Base-by-base conservation (phyloP, 2,797 vertebrate species). In the Cirrhinus mrigala region DNA sequence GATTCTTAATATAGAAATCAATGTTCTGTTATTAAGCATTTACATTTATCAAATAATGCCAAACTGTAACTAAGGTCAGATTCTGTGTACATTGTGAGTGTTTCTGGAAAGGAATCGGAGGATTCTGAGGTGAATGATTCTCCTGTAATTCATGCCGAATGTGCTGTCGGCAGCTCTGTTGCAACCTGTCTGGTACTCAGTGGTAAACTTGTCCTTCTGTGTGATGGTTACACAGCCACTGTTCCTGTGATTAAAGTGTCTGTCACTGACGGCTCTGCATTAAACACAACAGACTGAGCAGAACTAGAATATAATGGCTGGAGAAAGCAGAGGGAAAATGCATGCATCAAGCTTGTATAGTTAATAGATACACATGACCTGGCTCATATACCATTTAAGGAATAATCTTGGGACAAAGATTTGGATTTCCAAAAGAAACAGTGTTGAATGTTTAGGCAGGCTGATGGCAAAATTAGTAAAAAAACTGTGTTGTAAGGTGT, bases 191-290 rank as follows among this genome's bases (percentile, higher is more conserved):
- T 68, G 22, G 7, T 69, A 60, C 80, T 71, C 68, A 74, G 87
- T 80, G 56, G 69, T 75, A 76, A 80, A 66, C 86, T 66, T 88
- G 89, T 90, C 86, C 86, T 87, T 81, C 79, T 90, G 64, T 79
- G 82, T 83, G 69, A 81, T 27, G 54, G 62, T 77, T 37, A 71
- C 54, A 24, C 78, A 87, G 83, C 62, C 80, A 86, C 81, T 82
- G 83, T 76, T 79, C 24, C 58, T 46, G 46, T 88, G 85, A 90
- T 84, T 87, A 85, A 88, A 87, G 73, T 89, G 82, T 75, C 87
- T 86, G 87, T 90, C 89, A 89, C 75, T 85, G 81, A 50, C 56
- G 33, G 66, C 79, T 58, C 87, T 88, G 80, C 85, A 84, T 15
- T 40, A 27, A 74, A 73, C 58, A 70, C 48, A 54, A 20, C 24